Base-by-base conservation (phyloP, 1,140 invertebrate genomes). In the Caerostris darwini region DNA sequence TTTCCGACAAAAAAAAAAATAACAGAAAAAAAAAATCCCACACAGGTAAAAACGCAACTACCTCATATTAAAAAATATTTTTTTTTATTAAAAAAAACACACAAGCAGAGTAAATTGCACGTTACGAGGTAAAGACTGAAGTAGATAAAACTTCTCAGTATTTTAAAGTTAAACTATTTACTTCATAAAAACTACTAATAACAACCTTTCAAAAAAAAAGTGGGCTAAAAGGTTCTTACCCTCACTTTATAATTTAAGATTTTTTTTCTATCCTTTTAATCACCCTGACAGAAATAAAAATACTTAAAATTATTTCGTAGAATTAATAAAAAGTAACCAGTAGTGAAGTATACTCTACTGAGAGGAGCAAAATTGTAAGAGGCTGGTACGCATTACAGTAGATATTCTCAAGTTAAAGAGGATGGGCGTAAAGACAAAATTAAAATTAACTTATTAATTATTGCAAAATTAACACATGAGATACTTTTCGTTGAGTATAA, bases 101-200 rank as follows among this genome's bases (percentile, higher is more conserved):
- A 10, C 61, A 67, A 17, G 17, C 61, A 67, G 7, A 14, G 57
- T 61, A 87, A 87, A 64, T 5, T 61, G n/a, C 6, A 61, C 6
- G 14, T 58, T 90, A 90, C 56, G 17, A 88, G 50, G 17, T 67
- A n/a, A 88, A 64, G 56, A 34, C 7, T 10, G 56, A 58, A 10
- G 54, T 77, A 8, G 17, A 90, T 77, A 71, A 90, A 71, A 69
- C 8, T 57, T 69, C 67, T 71, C 17, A 57, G 17, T 69, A 88
- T 67, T 50, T 19, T 10, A 10, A 56, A n/a, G 10, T 64, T 58
- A 88, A 88, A 88, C 86, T 61, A 67, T 88, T 88, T 88, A 7
- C 58, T 61, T 54, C 61, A 50, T 67, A 54, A 88, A 88, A 88
- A 67, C 86, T 88, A 88, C 86, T 88, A 88, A 88, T 88, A 58